Percentiles rank a stretch among this genome's conserved stretches.
Evolutionary conservation across 1,140 invertebrate genomes (phyloP).

Genomic region (Matsumurasca onukii): DNA sequence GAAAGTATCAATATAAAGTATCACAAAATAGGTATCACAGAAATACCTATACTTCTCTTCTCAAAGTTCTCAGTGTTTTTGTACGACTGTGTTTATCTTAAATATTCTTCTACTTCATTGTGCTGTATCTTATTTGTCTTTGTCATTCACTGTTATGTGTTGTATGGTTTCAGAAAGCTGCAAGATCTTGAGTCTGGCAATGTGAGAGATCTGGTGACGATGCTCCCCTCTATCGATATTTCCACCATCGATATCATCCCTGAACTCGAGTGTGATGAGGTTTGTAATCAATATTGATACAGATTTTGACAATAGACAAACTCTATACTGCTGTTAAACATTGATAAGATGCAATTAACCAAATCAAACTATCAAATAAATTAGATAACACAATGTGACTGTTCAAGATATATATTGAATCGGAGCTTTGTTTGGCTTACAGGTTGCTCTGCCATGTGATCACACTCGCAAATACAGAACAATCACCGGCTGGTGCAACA

Average conservation of each 20-base stretch:
- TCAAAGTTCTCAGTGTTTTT: not conserved
- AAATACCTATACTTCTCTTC: not conserved
- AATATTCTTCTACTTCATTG: not conserved
- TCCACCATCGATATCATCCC: conserved; percentile 49
- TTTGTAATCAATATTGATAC: not conserved
- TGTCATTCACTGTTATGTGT: too few relatives aligned
- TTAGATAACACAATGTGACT: too few relatives aligned
- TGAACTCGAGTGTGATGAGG: conserved; percentile 45
- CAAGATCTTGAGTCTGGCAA: conserved; percentile 49
- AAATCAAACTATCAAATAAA: too few relatives aligned
- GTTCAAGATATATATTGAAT: too few relatives aligned
- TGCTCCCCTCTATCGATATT: conserved; percentile 49
- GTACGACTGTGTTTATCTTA: not conserved
- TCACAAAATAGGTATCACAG: too few relatives aligned
- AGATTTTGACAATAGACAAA: too few relatives aligned
- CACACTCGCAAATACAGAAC: conserved; percentile 77
- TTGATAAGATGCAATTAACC: too few relatives aligned
- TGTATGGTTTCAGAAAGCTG: conserved; percentile 41
- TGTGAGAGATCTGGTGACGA: conserved; percentile 49
- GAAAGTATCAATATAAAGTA: too few relatives aligned
- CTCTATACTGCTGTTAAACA: too few relatives aligned
- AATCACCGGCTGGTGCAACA: conserved; percentile 88
- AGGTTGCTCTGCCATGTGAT: conserved; percentile 62
- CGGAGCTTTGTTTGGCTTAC: not conserved
- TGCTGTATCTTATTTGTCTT: not conserved